Evolutionary conservation across 2,797 vertebrate species (phyloP), one percentile per base, ranked within the genome.

Genomic region (Tolypeutes matacus): DNA sequence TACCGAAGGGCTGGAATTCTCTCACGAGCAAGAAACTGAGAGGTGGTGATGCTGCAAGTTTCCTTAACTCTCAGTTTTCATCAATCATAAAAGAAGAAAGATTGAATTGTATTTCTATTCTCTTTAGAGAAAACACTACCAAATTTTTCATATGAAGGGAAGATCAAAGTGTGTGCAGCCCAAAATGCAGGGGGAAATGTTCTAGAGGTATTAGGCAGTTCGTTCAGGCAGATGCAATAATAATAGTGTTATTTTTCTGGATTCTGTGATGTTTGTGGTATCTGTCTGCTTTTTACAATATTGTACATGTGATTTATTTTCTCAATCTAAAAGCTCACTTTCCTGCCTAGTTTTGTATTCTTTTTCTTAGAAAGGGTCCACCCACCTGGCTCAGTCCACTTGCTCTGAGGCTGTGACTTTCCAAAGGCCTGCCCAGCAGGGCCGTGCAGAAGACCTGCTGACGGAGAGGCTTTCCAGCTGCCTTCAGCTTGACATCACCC

Each of bases 1-100:
- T 49, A 99, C 99, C 98, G 98, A 98, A 18, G 98, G 98, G 11
- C 96, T 99, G 98, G 99, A 99, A 65, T 98, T 98, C 76, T 98
- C 98, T 95, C n/a, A n/a, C n/a, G n/a, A n/a, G n/a, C n/a, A n/a
- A n/a, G n/a, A n/a, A n/a, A n/a, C n/a, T n/a, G n/a, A n/a, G n/a
- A 17, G 36, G 60, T 51, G 27, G 76, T 70, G 34, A 0, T 56
- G 4, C 39, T 83, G 34, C 67, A 92, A 77, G 36, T 15, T 77
- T 88, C 65, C 76, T 65, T 23, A 70, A 58, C 10, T 65, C 49
- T 89, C 29, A 5, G 0, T 86, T 39, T 83, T 69, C 27, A 70
- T 51, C n/a, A 9, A 27, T 31, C 60, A 65, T 3, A 56, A 36
- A 29, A 72, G 2, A 76, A 0, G 42, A 53, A 81, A 89, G 21